A percentile compares a stretch with the other conserved stretches of the same genome.
These are phyloP conservation scores for Aplodontia rufa DNA, from an alignment of 2,113 vertebrate genomes.

Conservation along the genomic window DNA sequence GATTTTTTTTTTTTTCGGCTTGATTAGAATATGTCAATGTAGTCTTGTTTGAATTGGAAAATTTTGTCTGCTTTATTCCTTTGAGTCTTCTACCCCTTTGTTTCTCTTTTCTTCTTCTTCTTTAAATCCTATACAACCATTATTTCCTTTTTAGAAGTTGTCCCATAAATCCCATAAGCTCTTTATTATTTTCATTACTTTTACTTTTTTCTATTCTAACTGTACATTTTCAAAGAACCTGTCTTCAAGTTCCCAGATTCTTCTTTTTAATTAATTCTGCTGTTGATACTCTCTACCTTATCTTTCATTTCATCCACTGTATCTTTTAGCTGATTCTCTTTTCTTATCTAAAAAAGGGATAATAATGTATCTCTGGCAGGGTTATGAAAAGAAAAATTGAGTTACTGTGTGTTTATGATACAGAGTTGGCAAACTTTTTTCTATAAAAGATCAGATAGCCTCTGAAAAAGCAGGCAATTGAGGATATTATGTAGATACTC, in stretches of 20 bases:
- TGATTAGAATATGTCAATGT: background rate
- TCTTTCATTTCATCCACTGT: background rate
- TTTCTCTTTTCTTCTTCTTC: background rate
- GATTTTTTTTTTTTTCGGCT: background rate
- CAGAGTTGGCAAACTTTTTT: background rate
- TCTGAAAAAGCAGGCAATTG: background rate
- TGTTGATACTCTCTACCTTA: background rate
- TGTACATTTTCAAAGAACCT: background rate
- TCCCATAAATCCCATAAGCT: background rate
- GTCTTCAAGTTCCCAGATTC: background rate
- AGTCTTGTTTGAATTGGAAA: no score
- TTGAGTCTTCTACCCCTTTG: background rate
- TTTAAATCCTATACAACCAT: background rate
- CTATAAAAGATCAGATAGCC: background rate
- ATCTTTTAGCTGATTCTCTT: background rate
- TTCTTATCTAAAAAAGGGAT: slow-evolving; percentile 8
- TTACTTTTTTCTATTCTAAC: background rate
- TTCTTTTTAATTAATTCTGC: background rate
- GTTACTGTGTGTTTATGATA: background rate
- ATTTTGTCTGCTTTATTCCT: background rate
- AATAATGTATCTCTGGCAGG: background rate
- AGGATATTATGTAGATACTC: background rate
- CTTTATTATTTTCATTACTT: background rate
- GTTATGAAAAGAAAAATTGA: background rate
- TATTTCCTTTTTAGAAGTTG: background rate